Percentiles rank a stretch among this genome's conserved stretches.
phyloP scores from a whole-genome alignment of 2,888 invertebrate species.

The Drepana falcataria region DNA sequence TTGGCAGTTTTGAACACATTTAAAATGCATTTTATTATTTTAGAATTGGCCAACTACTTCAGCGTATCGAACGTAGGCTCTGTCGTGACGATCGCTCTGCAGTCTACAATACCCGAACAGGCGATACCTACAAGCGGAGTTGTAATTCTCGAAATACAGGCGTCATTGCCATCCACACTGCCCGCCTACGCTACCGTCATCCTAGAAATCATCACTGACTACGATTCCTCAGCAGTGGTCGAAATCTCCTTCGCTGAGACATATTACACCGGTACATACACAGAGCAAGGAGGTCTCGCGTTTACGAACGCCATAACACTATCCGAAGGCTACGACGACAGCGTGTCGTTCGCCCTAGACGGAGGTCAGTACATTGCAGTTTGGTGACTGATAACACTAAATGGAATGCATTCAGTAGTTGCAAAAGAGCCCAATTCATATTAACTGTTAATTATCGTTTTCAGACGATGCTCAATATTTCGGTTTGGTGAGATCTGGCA shows the following conservation, averaged over 20 bases:
- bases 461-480: conserved; percentile 19
- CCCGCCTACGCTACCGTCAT: conserved; percentile 11
- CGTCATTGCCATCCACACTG: conserved; percentile 6
- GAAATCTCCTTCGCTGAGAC: conserved; percentile 7
- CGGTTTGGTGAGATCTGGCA: conserved; percentile 5
- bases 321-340: conserved; percentile 8
- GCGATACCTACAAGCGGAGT: conserved; percentile 17
- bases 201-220: conserved; percentile 4
- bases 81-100: conserved; percentile 9
- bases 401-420: background rate
- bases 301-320: background rate
- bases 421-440: no score
- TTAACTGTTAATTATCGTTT: no score
- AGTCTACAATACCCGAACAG: conserved; percentile 12
- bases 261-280: background rate
- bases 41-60: conserved; percentile 17
- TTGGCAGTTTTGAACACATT: no score
- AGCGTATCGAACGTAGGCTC: conserved; percentile 5
- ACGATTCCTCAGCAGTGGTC: conserved; percentile 4
- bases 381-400: background rate
- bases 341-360: conserved; percentile 11
- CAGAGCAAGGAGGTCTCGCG: background rate
- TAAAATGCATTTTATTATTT: conserved; percentile 1
- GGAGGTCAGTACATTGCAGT: conserved; percentile 10
- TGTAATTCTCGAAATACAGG: conserved; percentile 16